These are phyloP conservation scores for Gymnosoma rotundatum DNA, from an alignment of 2,888 invertebrate genomes.

Conservation along the genomic window DNA sequence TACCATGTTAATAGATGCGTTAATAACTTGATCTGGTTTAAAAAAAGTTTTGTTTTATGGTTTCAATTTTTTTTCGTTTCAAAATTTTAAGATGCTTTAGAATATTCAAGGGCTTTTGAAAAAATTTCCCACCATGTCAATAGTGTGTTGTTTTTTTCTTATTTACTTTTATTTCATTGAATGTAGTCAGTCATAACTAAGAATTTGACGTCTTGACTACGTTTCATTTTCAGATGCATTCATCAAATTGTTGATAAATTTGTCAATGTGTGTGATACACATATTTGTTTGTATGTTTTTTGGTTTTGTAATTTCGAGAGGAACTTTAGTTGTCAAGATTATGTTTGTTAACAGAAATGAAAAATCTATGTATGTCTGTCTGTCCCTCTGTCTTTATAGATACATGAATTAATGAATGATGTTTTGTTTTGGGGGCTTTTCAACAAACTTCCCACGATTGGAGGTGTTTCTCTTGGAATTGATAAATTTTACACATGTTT, in stretches of 20 bases:
- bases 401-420: slow-evolving; percentile 35
- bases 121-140: slow-evolving; percentile 55
- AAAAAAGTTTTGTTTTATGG: slow-evolving; percentile 41
- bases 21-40: slow-evolving; percentile 64
- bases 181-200: slow-evolving; percentile 17
- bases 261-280: slow-evolving; percentile 49
- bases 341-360: slow-evolving; percentile 63
- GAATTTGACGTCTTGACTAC: slow-evolving; percentile 33
- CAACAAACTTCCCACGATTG: slow-evolving; percentile 63
- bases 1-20: slow-evolving; percentile 57
- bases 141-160: not conserved
- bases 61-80: not conserved
- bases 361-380: slow-evolving; percentile 20
- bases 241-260: slow-evolving; percentile 62
- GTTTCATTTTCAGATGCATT: slow-evolving; percentile 46
- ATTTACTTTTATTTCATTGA: not conserved
- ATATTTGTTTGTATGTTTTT: slow-evolving; percentile 5
- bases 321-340: slow-evolving; percentile 69
- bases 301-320: slow-evolving; percentile 29
- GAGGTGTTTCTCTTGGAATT: slow-evolving; percentile 52
- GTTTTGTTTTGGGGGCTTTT: slow-evolving; percentile 14
- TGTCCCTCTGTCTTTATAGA: no score
- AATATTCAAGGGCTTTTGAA: slow-evolving; percentile 66
- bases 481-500: slow-evolving; percentile 62
- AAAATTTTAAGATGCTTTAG: slow-evolving; percentile 46